Evolutionary conservation across 2,888 invertebrate genomes (phyloP).

Genomic region (Acanthoscelides obtectus): DNA sequence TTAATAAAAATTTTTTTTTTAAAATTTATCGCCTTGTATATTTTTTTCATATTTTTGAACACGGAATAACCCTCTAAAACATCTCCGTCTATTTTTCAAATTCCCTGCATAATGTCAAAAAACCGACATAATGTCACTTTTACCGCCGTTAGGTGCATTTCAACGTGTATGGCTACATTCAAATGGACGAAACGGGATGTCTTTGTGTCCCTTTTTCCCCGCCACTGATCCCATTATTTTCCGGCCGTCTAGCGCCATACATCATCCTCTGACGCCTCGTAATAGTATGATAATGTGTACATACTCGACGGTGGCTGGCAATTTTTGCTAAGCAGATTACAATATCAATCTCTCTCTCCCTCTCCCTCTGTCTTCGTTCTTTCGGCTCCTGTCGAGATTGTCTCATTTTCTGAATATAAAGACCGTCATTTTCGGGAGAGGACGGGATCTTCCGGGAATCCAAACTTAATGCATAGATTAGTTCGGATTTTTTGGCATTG

Average conservation of each 20-base stretch:
- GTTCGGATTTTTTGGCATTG: constrained; percentile 9
- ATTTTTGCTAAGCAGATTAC: constrained; percentile 50
- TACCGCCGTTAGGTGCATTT: no score
- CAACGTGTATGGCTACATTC: no score
- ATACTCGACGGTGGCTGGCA: constrained; percentile 46
- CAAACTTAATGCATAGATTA: constrained; percentile 38
- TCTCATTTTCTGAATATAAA: constrained; percentile 29
- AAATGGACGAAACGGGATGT: background rate
- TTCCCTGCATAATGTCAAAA: no score
- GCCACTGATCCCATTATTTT: background rate
- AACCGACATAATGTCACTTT: no score
- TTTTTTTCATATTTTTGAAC: no score
- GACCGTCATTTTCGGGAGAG: constrained; percentile 17
- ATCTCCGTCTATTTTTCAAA: no score
- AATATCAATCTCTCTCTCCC: constrained; percentile 48
- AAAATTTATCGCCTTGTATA: no score
- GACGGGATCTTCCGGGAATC: constrained; percentile 38
- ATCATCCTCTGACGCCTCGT: constrained; percentile 50
- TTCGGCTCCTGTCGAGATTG: constrained; percentile 25
- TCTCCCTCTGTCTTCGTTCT: constrained; percentile 7
- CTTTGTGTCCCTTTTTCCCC: background rate
- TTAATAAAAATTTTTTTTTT: no score
- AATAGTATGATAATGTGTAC: constrained; percentile 52
- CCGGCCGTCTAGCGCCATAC: constrained; percentile 35
- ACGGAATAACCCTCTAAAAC: no score